Base-by-base conservation (phyloP, 2,797 vertebrate species). In the Acropternis orthonyx region DNA sequence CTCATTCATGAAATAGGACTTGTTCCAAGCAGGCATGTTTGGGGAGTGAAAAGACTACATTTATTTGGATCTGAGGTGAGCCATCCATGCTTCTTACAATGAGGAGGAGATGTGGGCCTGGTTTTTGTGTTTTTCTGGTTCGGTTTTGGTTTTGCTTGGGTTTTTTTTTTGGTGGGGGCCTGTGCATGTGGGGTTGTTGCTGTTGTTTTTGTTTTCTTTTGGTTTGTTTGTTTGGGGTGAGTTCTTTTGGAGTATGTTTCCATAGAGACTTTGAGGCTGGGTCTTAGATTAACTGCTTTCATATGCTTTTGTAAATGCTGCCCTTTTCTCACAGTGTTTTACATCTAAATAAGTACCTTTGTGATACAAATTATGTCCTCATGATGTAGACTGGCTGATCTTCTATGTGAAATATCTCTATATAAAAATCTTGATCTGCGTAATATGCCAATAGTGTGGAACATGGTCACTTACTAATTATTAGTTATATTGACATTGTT, bases 1-100 rank as follows among this genome's bases (percentile, higher is more conserved):
- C 36, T 77, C 0, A 0, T 17, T 71, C 7, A 32, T 34, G 28
- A 44, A 77, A 28, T 1, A 67, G 10, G 43, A 37, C 27, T 78
- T 76, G 21, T 52, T 82, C 39, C 48, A 26, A 58, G 28, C 12
- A 56, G 10, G 20, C 41, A 41, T 72, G 0, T 36, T 58, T 46
- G 14, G 30, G 10, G 12, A 4, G 26, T 66, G n/a, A 54, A 49
- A 56, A 65, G 24, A 51, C 7, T 66, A 22, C 13, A 11, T 23
- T 28, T 73, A 22, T 48, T 90, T 73, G 30, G 18, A 37, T 63
- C 7, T 36, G 27, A 54, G 30, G 44, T n/a, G 62, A 84, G 26
- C 6, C 22, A 19, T 39, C 26, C 32, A 7, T 46, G 20, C 14
- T 34, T 24, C 26, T 77, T 69, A 51, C 23, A 39, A 5, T 48